phyloP scores from a whole-genome alignment of 2,888 invertebrate species.

The Eueremaeus valkanovi region DNA sequence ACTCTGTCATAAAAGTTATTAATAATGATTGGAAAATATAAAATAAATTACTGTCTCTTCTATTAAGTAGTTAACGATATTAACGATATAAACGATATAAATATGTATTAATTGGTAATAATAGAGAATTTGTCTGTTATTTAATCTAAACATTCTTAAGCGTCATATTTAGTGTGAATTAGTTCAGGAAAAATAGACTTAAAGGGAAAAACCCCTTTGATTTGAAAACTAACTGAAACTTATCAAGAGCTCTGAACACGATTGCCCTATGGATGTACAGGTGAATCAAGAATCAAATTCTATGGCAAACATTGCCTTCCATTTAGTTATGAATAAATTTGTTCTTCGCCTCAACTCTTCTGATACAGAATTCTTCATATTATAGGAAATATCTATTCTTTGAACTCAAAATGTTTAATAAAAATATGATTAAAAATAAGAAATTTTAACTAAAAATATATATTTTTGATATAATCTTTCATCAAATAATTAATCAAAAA shows the following conservation, averaged over 20 bases:
- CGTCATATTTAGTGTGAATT: slow-evolving; percentile 4
- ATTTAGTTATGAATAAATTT: slow-evolving; percentile 7
- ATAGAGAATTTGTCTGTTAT: background rate
- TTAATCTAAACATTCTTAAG: background rate
- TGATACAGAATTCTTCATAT: background rate
- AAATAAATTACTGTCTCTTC: background rate
- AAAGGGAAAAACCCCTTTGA: background rate
- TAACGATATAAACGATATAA: too few species aligned
- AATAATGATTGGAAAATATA: background rate
- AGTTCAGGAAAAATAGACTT: background rate
- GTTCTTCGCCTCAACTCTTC: background rate
- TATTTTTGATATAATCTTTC: background rate
- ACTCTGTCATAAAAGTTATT: background rate
- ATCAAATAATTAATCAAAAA: background rate
- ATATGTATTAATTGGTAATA: background rate
- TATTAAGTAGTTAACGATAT: background rate
- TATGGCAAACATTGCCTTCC: background rate
- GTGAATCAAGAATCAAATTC: background rate
- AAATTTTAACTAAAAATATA: background rate
- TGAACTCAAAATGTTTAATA: background rate
- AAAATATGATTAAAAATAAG: background rate
- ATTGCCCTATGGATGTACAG: background rate
- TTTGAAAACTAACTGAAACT: background rate
- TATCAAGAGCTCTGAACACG: background rate
- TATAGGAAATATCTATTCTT: background rate